Percentiles rank a stretch among this genome's conserved stretches.
These are phyloP conservation scores for Sphaerodactylus townsendi DNA, from an alignment of 2,113 vertebrate genomes.

Conservation along the genomic window DNA sequence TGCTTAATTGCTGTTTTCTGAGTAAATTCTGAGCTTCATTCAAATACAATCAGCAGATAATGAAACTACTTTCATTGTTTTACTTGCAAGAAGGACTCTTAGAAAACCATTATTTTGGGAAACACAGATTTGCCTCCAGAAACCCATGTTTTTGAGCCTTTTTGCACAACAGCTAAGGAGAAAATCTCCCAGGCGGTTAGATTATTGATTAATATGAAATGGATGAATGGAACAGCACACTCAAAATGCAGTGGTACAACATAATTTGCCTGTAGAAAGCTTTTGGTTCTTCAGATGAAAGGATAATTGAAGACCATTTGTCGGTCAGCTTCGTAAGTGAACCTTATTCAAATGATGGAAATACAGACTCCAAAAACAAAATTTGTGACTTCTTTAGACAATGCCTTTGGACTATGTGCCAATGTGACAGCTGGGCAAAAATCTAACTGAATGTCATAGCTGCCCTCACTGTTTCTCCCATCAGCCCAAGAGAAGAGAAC, in stretches of 20 bases:
- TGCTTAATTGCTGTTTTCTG: slow-evolving; percentile 34
- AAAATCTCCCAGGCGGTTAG: neutral
- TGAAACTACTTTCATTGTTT: slow-evolving; percentile 32
- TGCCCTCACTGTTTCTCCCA: no score
- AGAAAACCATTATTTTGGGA: slow-evolving; percentile 32
- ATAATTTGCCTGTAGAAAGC: neutral
- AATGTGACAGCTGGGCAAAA: no score
- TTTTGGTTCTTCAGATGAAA: neutral
- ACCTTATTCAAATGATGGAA: neutral
- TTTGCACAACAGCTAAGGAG: neutral
- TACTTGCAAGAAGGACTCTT: slow-evolving; percentile 31
- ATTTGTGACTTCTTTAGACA: neutral
- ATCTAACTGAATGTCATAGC: no score
- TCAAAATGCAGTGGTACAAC: neutral
- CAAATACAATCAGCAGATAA: slow-evolving; percentile 49
- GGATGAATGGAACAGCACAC: neutral
- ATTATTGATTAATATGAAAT: slow-evolving; percentile 29
- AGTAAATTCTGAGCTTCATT: slow-evolving; percentile 9
- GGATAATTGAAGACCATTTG: neutral
- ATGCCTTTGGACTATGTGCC: no score
- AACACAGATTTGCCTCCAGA: slow-evolving; percentile 5
- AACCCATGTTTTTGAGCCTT: slow-evolving; percentile 10
- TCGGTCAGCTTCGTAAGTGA: neutral
- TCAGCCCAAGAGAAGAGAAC: no score
- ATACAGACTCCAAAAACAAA: neutral